phyloP scores from a whole-genome alignment of 2,113 vertebrate genomes.

The Brachionichthys hirsutus region DNA sequence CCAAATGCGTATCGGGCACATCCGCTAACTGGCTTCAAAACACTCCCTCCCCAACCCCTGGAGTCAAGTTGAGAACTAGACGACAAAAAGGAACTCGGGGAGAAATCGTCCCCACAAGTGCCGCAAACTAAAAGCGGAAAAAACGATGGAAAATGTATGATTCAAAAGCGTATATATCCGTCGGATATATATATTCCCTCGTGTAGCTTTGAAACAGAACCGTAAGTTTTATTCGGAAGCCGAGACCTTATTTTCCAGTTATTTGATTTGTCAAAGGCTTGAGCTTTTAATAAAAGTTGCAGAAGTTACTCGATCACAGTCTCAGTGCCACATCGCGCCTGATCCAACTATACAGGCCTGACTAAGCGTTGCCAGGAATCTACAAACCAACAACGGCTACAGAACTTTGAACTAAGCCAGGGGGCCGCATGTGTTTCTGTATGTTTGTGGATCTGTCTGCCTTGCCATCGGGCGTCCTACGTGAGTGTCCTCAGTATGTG shows the following conservation, averaged over 20 bases:
- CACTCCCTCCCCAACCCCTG: not conserved
- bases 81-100: not conserved
- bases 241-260: conserved; percentile 20
- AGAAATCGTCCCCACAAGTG: not conserved
- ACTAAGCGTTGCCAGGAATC: not conserved
- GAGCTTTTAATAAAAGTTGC: conserved; percentile 21
- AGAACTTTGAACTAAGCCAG: conserved; percentile 3
- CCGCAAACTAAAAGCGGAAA: conserved; percentile 23
- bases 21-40: conserved; percentile 28
- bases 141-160: conserved; percentile 34
- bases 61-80: conserved; percentile 20
- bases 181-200: conserved; percentile 37
- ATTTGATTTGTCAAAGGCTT: conserved; percentile 17
- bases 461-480: conserved; percentile 11
- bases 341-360: not conserved
- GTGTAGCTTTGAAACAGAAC: conserved; percentile 47
- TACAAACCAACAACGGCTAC: not conserved
- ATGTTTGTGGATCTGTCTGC: conserved; percentile 43
- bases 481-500: conserved; percentile 45
- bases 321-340: conserved; percentile 15
- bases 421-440: conserved; percentile 3
- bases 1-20: conserved; percentile 31
- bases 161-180: conserved; percentile 32
- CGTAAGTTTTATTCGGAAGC: conserved; percentile 29
- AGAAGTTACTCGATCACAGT: conserved; percentile 7